phyloP scores from a whole-genome alignment of 2,113 vertebrate genomes.

The Butorides virescens region DNA sequence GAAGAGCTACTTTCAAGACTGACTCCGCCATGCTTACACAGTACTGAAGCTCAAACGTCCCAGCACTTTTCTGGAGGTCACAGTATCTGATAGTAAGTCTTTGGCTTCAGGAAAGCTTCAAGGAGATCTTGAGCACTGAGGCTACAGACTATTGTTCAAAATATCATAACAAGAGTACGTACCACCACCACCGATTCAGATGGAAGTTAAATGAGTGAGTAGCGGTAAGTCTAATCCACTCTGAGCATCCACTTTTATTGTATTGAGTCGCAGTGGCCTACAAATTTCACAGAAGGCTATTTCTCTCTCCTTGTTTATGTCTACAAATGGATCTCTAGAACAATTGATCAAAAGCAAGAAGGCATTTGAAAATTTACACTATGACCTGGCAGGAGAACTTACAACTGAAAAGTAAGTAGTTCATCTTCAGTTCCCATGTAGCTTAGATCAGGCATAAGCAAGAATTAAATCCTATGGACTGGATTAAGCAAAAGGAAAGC shows the following conservation, averaged over 20 bases:
- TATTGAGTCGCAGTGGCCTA: not conserved
- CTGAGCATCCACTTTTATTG: not conserved
- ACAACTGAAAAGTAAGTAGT: not conserved
- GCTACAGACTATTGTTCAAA: not conserved
- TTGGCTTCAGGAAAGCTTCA: not conserved
- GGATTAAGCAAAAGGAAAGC: not conserved
- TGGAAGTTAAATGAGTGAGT: not conserved
- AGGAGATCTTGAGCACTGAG: not conserved
- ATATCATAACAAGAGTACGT: not conserved
- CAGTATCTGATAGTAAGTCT: not conserved
- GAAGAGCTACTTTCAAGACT: not conserved
- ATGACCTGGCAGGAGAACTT: not conserved
- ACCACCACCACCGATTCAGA: not conserved
- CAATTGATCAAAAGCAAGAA: not conserved
- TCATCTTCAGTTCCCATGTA: not conserved
- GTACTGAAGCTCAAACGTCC: not conserved
- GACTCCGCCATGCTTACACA: not conserved
- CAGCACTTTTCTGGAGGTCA: not conserved
- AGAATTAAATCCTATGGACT: not conserved
- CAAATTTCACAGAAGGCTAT: not conserved
- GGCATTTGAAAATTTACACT: not conserved
- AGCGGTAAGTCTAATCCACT: not conserved
- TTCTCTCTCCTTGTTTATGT: not conserved
- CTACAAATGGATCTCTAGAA: not conserved
- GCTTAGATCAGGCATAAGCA: not conserved